Percentiles rank a stretch among this genome's conserved stretches.
phyloP scores from a whole-genome alignment of 2,888 invertebrate species.

The Aporophyla nigra region DNA sequence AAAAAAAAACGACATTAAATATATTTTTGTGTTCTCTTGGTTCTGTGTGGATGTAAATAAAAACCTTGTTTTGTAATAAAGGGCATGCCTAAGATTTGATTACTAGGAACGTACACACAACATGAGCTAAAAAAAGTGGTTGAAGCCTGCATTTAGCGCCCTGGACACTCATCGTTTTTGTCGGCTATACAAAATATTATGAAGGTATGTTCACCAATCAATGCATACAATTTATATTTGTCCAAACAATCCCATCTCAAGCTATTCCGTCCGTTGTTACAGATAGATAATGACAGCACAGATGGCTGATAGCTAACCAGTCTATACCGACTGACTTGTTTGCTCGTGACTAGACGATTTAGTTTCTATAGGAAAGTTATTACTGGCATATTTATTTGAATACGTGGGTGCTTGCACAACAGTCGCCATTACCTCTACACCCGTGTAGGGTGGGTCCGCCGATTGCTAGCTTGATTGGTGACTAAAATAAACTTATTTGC shows the following conservation, averaged over 20 bases:
- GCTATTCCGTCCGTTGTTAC: conserved; percentile 70
- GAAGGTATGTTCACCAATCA: conserved; percentile 42
- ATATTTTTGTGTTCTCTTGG: no score
- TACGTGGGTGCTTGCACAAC: conserved; percentile 89
- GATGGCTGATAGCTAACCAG: conserved; percentile 67
- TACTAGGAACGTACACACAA: neutral
- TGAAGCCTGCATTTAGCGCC: neutral
- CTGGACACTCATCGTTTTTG: neutral
- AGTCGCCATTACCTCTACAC: conserved; percentile 76
- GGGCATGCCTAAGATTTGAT: neutral
- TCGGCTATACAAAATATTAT: neutral
- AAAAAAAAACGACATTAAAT: no score
- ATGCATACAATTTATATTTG: conserved; percentile 58
- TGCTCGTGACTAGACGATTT: conserved; percentile 89
- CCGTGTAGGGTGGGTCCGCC: conserved; percentile 58
- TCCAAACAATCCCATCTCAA: conserved; percentile 62
- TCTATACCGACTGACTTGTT: conserved; percentile 74
- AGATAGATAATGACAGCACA: conserved; percentile 73
- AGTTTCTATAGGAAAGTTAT: conserved; percentile 89
- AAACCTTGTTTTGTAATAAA: no score
- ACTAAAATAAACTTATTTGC: conserved; percentile 58
- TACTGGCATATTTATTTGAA: conserved; percentile 87
- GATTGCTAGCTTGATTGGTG: conserved; percentile 46
- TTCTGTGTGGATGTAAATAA: no score
- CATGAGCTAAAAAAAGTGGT: neutral